Evolutionary conservation across 2,888 invertebrate genomes (phyloP).

Genomic region (Nemotelus nigrinus): DNA sequence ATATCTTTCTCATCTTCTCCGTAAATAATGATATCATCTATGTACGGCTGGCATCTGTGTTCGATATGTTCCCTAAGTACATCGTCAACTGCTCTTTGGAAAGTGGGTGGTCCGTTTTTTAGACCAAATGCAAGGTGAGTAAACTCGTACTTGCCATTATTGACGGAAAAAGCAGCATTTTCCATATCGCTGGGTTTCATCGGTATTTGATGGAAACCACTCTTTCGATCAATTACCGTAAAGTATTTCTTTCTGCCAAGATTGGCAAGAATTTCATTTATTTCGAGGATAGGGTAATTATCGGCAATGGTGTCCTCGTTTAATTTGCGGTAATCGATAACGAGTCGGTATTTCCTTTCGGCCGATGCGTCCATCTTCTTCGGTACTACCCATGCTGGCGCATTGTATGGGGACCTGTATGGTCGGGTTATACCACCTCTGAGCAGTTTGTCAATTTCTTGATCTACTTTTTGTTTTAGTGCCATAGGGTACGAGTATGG

Average conservation of each 20-base stretch:
- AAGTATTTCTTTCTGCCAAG: background rate
- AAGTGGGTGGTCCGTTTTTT: background rate
- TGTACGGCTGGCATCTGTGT: conserved; percentile 14
- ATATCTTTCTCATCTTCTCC: background rate
- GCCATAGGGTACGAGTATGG: background rate
- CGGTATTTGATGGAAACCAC: background rate
- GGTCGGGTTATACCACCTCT: background rate
- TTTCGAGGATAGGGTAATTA: background rate
- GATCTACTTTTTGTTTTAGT: background rate
- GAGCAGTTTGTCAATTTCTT: background rate
- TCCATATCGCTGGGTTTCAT: conserved; percentile 1
- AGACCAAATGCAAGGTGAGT: background rate
- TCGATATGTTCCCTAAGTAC: conserved; percentile 17
- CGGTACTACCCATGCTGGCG: no score
- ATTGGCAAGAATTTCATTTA: conserved; percentile 1
- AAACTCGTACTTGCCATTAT: background rate
- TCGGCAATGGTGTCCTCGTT: background rate
- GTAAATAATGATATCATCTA: conserved; percentile 23
- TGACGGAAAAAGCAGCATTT: background rate
- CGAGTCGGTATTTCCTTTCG: background rate
- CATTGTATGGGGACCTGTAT: no score
- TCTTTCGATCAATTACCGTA: background rate
- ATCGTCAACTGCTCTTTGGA: conserved; percentile 24
- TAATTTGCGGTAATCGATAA: background rate
- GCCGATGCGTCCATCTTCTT: background rate